Evolutionary conservation across 2,797 vertebrate species (phyloP).

Genomic region (Serranus cabrilla): DNA sequence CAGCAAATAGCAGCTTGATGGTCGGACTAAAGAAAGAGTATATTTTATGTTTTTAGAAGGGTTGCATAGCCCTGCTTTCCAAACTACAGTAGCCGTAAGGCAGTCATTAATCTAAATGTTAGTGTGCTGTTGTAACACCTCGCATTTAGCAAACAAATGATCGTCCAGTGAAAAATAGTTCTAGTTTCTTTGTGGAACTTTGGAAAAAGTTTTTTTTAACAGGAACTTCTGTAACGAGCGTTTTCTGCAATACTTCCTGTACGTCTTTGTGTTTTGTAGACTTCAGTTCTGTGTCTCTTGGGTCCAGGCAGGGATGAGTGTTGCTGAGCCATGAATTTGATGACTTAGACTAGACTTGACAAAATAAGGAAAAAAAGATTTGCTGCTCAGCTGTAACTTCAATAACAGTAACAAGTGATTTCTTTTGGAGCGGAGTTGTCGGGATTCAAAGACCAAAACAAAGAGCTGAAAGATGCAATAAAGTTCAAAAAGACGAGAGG

Average conservation of each 20-base stretch:
- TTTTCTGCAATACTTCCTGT: not conserved
- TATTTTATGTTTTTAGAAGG: not conserved
- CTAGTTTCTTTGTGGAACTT: not conserved
- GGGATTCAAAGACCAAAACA: not conserved
- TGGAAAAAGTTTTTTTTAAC: not conserved
- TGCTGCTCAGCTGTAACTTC: not conserved
- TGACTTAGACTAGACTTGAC: not conserved
- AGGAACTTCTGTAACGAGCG: not conserved
- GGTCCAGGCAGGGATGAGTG: not conserved
- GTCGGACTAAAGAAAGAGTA: not conserved
- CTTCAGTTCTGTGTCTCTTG: not conserved
- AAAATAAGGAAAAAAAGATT: conserved; percentile 1
- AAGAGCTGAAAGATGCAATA: not conserved
- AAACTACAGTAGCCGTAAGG: not conserved
- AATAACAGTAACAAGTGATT: not conserved
- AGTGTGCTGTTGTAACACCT: not conserved
- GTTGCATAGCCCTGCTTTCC: not conserved
- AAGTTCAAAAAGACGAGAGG: not conserved
- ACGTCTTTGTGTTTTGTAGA: not conserved
- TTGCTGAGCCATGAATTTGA: conserved; percentile 3
- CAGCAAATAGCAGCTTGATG: not conserved
- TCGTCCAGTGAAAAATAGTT: not conserved
- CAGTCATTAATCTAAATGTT: not conserved
- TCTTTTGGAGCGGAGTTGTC: not conserved
- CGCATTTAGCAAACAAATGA: not conserved